Evolutionary conservation across 2,797 vertebrate genomes (phyloP), one percentile per base, ranked within the genome.

Genomic region (Antennarius maculatus): DNA sequence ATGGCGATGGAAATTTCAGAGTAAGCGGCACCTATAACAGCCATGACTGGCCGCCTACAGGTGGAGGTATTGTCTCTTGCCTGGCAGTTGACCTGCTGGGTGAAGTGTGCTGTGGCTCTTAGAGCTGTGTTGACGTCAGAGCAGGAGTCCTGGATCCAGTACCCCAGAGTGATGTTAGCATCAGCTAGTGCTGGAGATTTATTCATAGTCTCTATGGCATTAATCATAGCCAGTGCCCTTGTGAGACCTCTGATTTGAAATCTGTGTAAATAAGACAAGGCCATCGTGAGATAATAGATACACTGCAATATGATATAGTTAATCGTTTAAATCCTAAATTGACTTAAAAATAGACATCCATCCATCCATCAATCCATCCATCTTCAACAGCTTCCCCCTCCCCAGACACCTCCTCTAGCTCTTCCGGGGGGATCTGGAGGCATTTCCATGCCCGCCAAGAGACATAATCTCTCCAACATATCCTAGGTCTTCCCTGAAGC

Each of bases 1-100:
- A 95, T 81, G 8, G 95, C 90, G 49, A 96, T 95, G 0, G 95
- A 95, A 23, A 86, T 88, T 85, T 97, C 96, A 0, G 96, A 97
- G 73, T 88, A 86, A 31, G 87, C 74, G 34, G 92, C 88, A 47
- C 95, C 96, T 6, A 92, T 79, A 15, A 97, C 87, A 1, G 93
- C 94, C 72, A 92, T 93, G 34, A 94, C 76, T 13, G 89, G 93
- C 46, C 85, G 91, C 16, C n/a, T 7, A 15, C 18, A 61, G 8
- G 34, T 79, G 86, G 93, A 89, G 66, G 86, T 88, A 69, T 86
- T 85, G 15, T 8, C 11, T 15, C 16, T 28, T 37, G 28, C 37
- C 14, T 0, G 1, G 23, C 94, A 95, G 47, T 81, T 59, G 54
- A 52, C 3, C 85, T 87, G 61, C 76, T 83, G 46, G 4, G 92